Percentiles rank a stretch among this genome's conserved stretches.
Conservation (phyloP, 2,888 invertebrate species). For the Phytoseiulus persimilis region DNA sequence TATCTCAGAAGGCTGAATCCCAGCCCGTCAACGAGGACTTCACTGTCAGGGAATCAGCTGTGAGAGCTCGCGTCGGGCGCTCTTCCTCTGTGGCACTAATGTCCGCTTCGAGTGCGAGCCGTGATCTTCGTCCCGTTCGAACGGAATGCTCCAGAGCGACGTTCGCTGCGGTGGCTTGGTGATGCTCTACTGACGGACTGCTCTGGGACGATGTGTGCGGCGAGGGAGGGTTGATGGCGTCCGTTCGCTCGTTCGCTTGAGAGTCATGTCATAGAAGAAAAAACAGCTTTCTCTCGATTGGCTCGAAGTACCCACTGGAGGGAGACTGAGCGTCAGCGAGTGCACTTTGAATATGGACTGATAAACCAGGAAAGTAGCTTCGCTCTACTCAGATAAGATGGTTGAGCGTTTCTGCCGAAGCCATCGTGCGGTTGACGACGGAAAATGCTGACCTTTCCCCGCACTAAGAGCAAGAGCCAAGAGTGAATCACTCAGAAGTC, state of each 20-base stretch:
- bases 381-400: no score
- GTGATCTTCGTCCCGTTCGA: background rate
- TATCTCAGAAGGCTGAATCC: no score
- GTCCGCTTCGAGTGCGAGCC: background rate
- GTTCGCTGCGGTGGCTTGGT: background rate
- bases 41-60: background rate
- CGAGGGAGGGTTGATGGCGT: conserved; percentile 5
- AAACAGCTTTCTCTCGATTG: background rate
- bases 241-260: background rate
- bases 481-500: no score
- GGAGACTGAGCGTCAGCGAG: background rate
- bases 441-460: no score
- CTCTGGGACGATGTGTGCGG: background rate
- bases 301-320: background rate
- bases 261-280: background rate
- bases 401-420: no score
- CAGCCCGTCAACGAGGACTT: no score
- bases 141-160: background rate
- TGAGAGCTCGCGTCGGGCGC: background rate
- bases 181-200: background rate
- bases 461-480: no score
- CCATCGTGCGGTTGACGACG: no score
- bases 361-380: no score
- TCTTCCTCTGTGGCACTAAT: background rate
- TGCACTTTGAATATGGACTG: background rate